Evolutionary conservation across 2,888 invertebrate genomes (phyloP), one percentile per base, ranked within the genome.

Genomic region (Lasioglossum lativentre): DNA sequence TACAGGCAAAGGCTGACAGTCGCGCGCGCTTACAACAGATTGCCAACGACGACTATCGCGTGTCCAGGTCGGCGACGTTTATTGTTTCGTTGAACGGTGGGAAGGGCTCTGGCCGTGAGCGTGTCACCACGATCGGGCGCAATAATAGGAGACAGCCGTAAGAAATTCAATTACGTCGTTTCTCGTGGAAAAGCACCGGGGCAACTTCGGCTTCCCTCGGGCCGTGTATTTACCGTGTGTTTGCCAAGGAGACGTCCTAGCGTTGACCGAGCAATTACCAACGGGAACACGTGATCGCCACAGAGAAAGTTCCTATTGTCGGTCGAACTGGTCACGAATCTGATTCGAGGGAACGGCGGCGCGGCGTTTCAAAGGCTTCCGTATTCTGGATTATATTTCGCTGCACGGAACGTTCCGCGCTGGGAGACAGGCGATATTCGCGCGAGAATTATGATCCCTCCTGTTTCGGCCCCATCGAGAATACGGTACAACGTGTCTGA

Each of bases 121-220:
- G n/a, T 45, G 72, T 70, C 56, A 19, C 12, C 38, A 0, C 38
- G 82, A 79, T 78, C 72, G 52, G 30, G 14, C 42, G 47, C 59
- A 79, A 76, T 73, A 82, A 85, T 38, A 68, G 68, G 40, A 63
- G 73, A 70, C 75, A 52, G 30, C 75, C 40, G 38, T 78, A 76
- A 84, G 84, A 78, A 85, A 85, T 82, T 82, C 75, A 75, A 84
- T 84, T 82, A 82, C 70, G 27, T 23, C 45, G 27, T 16, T 23
- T 52, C 19, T 30, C 59, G 72, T 80, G 73, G 84, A 74, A 76
- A 81, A 84, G 74, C 77, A 59, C 27, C 73, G 38, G 34, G n/a
- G 3, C 63, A 71, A 42, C 47, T 45, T 4, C 6, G 42, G 23
- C 45, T 56, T 23, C 76, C 85, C 83, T 12, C 34, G 19, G 52